Conservation (phyloP, 2,113 vertebrate species). For the Neolamprologus variostigma region DNA sequence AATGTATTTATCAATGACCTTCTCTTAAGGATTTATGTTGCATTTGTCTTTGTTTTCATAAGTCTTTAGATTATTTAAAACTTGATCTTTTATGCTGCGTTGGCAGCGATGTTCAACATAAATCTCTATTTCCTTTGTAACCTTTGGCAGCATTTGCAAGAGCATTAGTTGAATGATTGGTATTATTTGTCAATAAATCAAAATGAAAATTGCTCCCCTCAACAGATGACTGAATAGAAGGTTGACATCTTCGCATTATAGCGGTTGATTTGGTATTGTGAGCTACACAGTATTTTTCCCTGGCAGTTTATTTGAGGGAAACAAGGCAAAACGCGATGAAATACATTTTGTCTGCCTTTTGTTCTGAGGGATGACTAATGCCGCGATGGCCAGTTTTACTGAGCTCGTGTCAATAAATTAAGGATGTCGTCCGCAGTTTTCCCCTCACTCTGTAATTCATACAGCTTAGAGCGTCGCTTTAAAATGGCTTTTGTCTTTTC, state of each 20-base stretch:
- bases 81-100: constrained; percentile 33
- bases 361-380: constrained; percentile 28
- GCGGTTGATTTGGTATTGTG: constrained; percentile 70
- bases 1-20: constrained; percentile 40
- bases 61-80: constrained; percentile 60
- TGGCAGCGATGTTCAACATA: constrained; percentile 38
- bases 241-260: constrained; percentile 71
- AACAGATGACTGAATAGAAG: constrained; percentile 70
- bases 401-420: constrained; percentile 6
- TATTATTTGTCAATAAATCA: constrained; percentile 76
- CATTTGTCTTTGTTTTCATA: constrained; percentile 51
- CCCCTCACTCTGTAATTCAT: not conserved
- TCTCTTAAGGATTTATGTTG: constrained; percentile 38
- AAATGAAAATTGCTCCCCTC: constrained; percentile 71
- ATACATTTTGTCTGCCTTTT: constrained; percentile 47
- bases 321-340: constrained; percentile 51
- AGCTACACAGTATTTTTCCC: constrained; percentile 53
- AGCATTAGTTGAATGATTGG: constrained; percentile 74
- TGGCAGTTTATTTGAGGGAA: constrained; percentile 51
- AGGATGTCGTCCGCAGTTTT: constrained; percentile 3
- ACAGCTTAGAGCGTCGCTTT: not conserved
- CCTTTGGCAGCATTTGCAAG: constrained; percentile 49
- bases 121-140: constrained; percentile 65
- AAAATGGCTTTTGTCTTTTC: not conserved
- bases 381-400: not conserved